phyloP scores from a whole-genome alignment of 2,888 invertebrate genomes.

The Syritta pipiens region DNA sequence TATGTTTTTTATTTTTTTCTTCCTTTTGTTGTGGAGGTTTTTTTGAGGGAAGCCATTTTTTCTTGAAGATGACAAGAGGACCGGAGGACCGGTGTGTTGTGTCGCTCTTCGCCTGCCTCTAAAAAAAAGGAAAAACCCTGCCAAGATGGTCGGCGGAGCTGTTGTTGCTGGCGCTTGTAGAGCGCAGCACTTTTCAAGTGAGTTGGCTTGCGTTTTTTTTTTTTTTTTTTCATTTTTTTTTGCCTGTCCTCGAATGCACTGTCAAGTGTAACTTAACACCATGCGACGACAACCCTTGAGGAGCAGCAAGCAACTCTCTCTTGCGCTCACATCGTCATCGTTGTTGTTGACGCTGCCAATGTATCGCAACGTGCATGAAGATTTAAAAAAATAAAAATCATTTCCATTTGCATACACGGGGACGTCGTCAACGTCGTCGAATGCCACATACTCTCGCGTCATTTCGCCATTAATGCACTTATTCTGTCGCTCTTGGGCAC shows the following conservation, averaged over 20 bases:
- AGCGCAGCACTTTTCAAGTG: slow-evolving; percentile 57
- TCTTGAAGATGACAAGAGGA: slow-evolving; percentile 21
- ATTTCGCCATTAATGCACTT: slow-evolving; percentile 62
- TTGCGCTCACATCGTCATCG: slow-evolving; percentile 11
- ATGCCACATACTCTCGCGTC: slow-evolving; percentile 24
- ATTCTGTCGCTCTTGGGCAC: slow-evolving; percentile 48
- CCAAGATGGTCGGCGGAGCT: slow-evolving; percentile 57
- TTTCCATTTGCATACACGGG: slow-evolving; percentile 61
- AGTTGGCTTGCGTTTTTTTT: slow-evolving; percentile 23
- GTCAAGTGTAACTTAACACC: slow-evolving; percentile 69
- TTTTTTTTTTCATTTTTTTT: slow-evolving; percentile 11
- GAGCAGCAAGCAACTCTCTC: slow-evolving; percentile 2
- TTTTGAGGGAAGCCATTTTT: slow-evolving; percentile 67
- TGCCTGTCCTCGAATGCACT: slow-evolving; percentile 57
- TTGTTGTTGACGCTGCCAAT: slow-evolving; percentile 3
- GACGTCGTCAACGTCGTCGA: slow-evolving; percentile 1
- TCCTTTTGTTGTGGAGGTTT: slow-evolving; percentile 18
- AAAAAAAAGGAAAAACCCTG: no score
- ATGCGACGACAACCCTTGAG: slow-evolving; percentile 64
- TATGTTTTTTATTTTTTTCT: slow-evolving; percentile 10
- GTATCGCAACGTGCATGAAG: slow-evolving; percentile 13
- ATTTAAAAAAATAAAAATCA: slow-evolving; percentile 42
- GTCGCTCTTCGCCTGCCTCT: slow-evolving; percentile 33
- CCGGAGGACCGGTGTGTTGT: slow-evolving; percentile 1
- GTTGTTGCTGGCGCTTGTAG: slow-evolving; percentile 1